phyloP scores from a whole-genome alignment of 1,140 invertebrate genomes.

The Amphibalanus amphitrite region DNA sequence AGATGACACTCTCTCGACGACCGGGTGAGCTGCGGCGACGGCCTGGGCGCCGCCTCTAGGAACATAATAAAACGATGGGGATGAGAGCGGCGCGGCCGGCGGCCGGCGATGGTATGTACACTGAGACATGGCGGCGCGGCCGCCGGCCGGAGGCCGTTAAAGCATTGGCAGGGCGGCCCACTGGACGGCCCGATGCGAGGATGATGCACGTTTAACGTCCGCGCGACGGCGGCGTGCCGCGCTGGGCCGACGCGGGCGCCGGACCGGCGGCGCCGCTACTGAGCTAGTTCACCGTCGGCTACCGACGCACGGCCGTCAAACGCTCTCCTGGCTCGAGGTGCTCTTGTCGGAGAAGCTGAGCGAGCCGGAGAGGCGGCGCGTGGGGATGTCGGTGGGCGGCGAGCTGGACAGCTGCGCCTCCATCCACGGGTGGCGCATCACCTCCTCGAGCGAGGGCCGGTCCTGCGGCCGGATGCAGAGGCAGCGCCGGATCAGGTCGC shows the following conservation, averaged over 20 bases:
- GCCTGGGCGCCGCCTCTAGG: neutral
- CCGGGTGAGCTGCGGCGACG: neutral
- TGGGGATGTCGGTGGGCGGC: neutral
- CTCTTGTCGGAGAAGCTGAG: neutral
- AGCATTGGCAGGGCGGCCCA: too few species aligned
- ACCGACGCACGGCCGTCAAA: constrained; percentile 16
- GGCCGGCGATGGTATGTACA: neutral
- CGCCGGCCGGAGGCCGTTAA: too few species aligned
- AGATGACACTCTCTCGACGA: neutral
- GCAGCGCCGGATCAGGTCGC: constrained; percentile 40
- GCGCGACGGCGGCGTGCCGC: neutral
- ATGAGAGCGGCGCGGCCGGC: neutral
- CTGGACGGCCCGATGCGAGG: too few species aligned
- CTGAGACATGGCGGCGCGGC: neutral
- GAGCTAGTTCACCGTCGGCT: neutral
- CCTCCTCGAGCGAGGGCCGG: constrained; percentile 37
- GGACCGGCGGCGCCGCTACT: neutral
- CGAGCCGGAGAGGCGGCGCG: neutral
- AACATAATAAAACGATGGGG: constrained; percentile 1
- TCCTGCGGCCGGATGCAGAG: constrained; percentile 33
- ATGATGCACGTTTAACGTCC: too few species aligned
- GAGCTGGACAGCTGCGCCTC: constrained; percentile 6
- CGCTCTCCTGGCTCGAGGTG: neutral
- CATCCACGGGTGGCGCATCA: constrained; percentile 40
- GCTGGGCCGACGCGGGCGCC: too few species aligned